Percentiles rank a stretch among this genome's conserved stretches.
Conservation (phyloP, 2,113 vertebrate genomes). For the Ptychochromis oligacanthus region DNA sequence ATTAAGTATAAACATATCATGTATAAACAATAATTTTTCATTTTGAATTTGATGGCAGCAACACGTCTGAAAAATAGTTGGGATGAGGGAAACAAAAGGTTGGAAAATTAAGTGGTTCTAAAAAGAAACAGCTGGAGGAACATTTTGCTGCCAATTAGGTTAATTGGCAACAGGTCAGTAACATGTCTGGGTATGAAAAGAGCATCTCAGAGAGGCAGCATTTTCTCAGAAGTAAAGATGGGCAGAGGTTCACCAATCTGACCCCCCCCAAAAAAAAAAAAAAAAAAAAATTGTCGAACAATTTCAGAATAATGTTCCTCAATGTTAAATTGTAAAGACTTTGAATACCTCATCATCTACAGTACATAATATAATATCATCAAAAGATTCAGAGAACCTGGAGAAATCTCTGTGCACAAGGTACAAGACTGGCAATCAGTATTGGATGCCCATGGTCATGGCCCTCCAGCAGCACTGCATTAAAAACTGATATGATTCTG, state of each 20-base stretch:
- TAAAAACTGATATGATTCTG: too few relatives aligned
- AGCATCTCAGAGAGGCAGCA: not conserved
- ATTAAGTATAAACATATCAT: too few relatives aligned
- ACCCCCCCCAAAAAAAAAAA: too few relatives aligned
- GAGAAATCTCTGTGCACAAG: not conserved
- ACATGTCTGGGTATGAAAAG: not conserved
- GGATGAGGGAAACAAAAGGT: too few relatives aligned
- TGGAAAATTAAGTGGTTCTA: not conserved
- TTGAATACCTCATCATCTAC: too few relatives aligned
- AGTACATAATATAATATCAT: not conserved
- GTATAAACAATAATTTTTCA: too few relatives aligned
- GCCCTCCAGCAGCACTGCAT: too few relatives aligned
- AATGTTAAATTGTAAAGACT: too few relatives aligned
- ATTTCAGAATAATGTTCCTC: not conserved
- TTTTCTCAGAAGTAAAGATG: not conserved
- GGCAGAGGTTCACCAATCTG: accelerated
- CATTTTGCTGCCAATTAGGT: not conserved
- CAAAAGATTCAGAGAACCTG: not conserved
- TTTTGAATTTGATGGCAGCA: too few relatives aligned
- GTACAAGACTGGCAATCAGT: too few relatives aligned
- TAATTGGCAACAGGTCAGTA: not conserved
- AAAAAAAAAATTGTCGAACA: not conserved
- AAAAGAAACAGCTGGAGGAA: not conserved
- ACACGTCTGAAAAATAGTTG: too few relatives aligned
- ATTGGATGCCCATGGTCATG: too few relatives aligned